A percentile compares a stretch with the other conserved stretches of the same genome.
Evolutionary conservation across 2,888 invertebrate genomes (phyloP).

Genomic region (Mycalesis mineus): DNA sequence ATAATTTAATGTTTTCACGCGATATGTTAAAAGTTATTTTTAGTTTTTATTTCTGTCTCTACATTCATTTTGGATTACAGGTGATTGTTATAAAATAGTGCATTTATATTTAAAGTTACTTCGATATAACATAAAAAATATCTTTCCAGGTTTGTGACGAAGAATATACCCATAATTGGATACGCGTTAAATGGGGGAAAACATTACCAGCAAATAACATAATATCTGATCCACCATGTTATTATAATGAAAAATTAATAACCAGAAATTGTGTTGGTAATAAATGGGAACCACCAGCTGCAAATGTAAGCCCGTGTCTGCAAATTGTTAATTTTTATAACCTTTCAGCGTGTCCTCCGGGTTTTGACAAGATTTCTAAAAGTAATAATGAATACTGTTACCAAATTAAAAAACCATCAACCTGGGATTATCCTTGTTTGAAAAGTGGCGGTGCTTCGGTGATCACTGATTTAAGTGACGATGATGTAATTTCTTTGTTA

Average conservation of each 20-base stretch:
- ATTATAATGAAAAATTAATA: constrained; percentile 43
- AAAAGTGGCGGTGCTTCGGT: constrained; percentile 60
- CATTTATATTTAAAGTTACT: not conserved
- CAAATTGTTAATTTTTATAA: constrained; percentile 47
- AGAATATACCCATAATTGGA: constrained; percentile 48
- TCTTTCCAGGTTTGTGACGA: constrained; percentile 53
- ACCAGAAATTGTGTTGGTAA: constrained; percentile 53
- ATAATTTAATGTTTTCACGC: not conserved
- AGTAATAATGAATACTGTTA: constrained; percentile 56
- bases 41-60: constrained; percentile 12
- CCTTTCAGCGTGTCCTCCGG: constrained; percentile 53
- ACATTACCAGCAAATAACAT: constrained; percentile 44
- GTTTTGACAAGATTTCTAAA: constrained; percentile 50
- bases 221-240: constrained; percentile 55
- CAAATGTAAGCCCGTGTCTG: constrained; percentile 46
- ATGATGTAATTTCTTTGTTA: constrained; percentile 48
- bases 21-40: constrained; percentile 19
- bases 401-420: constrained; percentile 42
- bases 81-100: constrained; percentile 10
- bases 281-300: constrained; percentile 49
- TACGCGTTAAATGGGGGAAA: constrained; percentile 54
- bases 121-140: not conserved
- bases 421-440: constrained; percentile 62
- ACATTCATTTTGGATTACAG: constrained; percentile 24
- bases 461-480: constrained; percentile 52